Percentiles rank a stretch among this genome's conserved stretches.
phyloP scores from a whole-genome alignment of 2,113 vertebrate species.

The Nannospalax galili region DNA sequence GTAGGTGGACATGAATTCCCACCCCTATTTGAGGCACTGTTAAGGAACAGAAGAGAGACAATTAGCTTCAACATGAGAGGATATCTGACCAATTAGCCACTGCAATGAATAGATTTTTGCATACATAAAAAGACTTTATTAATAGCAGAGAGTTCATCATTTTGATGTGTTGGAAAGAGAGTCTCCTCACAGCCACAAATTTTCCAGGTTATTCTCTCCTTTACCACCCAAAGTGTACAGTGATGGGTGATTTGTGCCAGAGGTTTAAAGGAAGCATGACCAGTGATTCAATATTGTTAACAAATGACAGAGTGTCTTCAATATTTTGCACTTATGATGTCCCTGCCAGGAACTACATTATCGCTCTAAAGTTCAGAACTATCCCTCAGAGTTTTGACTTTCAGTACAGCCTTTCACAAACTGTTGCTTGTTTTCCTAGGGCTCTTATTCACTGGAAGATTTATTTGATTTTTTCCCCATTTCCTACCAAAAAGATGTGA shows the following conservation, averaged over 20 bases:
- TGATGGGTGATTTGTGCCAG: not conserved
- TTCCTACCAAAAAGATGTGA: not conserved
- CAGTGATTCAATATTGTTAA: conserved; percentile 28
- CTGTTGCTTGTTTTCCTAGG: not conserved
- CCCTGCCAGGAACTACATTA: conserved; percentile 3
- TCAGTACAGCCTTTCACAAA: not conserved
- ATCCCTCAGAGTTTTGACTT: not conserved
- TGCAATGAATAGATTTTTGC: not conserved
- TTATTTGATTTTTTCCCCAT: conserved; percentile 2
- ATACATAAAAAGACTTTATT: not conserved
- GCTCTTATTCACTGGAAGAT: not conserved
- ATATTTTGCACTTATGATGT: not conserved
- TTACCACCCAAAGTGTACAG: conserved; percentile 21
- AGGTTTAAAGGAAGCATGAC: not conserved
- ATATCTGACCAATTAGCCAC: not conserved
- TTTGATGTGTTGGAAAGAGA: not conserved
- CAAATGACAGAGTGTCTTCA: not conserved
- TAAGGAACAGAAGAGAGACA: conserved; percentile 15
- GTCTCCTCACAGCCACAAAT: not conserved
- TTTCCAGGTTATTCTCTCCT: not conserved
- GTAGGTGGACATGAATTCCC: not conserved
- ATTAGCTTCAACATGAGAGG: conserved; percentile 48
- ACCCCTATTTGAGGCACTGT: not conserved
- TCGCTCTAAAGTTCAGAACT: not conserved
- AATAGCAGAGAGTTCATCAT: not conserved